phyloP scores from a whole-genome alignment of 2,888 invertebrate species.

The Rapana venosa region DNA sequence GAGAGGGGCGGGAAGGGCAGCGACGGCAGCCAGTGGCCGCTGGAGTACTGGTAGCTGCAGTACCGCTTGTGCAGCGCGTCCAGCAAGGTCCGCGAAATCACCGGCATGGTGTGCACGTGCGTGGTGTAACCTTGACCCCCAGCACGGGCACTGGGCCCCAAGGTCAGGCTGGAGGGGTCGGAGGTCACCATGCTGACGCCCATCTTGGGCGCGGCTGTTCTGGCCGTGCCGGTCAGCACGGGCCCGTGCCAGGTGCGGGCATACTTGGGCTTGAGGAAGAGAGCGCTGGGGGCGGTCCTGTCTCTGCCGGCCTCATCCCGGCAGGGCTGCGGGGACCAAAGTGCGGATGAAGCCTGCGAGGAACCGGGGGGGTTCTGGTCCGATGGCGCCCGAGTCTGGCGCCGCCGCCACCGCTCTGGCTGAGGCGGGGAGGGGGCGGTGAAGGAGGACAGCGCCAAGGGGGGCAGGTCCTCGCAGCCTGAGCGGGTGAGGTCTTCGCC shows the following conservation, averaged over 20 bases:
- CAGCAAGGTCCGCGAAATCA: conserved; percentile 62
- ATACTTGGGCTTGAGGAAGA: conserved; percentile 66
- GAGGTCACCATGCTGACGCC: conserved; percentile 50
- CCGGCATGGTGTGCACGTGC: conserved; percentile 48
- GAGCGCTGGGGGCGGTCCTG: background rate
- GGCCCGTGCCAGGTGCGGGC: conserved; percentile 69
- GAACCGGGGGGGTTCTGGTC: background rate
- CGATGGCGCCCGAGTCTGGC: too few species aligned
- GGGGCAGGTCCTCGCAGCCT: background rate
- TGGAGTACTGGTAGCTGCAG: conserved; percentile 68
- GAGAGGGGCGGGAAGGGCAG: conserved; percentile 29
- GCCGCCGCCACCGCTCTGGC: background rate
- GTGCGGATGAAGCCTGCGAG: background rate
- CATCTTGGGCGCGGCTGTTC: conserved; percentile 48
- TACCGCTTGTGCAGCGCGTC: conserved; percentile 73
- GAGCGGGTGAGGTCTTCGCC: background rate
- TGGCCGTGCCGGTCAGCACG: conserved; percentile 39
- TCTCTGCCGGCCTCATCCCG: background rate
- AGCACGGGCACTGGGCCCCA: conserved; percentile 14
- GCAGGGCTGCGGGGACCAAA: background rate
- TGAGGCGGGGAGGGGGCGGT: background rate
- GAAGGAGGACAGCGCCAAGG: background rate
- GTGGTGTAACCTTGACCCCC: conserved; percentile 14
- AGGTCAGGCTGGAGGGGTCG: conserved; percentile 38
- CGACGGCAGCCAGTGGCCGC: conserved; percentile 40